These are phyloP conservation scores for Petrosia ficiformis DNA, from an alignment of 37 sponge, comb jelly and placozoan genomes.

Conservation along the genomic window DNA sequence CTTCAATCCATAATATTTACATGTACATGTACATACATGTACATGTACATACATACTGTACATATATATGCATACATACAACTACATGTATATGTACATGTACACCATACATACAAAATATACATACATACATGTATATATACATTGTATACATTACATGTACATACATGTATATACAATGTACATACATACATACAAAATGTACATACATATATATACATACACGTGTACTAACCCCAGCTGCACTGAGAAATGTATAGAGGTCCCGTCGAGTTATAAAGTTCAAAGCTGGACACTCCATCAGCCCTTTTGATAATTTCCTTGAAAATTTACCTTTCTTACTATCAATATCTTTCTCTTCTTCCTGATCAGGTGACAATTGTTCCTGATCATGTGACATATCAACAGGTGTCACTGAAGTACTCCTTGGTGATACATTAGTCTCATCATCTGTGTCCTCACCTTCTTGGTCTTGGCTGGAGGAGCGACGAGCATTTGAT, in stretches of 20 bases:
- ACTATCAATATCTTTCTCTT: background rate
- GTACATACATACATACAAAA: no score
- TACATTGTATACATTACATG: no score
- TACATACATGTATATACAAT: no score
- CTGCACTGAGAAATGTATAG: conserved; percentile 62
- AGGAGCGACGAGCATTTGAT: background rate
- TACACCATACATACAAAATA: no score
- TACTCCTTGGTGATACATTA: conserved; percentile 7
- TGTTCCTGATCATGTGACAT: background rate
- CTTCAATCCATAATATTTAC: no score
- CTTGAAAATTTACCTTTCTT: background rate
- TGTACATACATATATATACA: no score
- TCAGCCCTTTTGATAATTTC: conserved; percentile 6
- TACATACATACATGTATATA: no score
- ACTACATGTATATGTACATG: no score
- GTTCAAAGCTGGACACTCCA: conserved; percentile 51
- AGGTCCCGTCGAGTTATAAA: conserved; percentile 78
- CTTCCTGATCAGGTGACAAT: conserved; percentile 10
- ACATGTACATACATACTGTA: no score
- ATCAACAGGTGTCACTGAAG: background rate
- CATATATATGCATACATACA: no score
- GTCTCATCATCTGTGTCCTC: conserved; percentile 43
- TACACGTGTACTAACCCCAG: conserved; percentile 40
- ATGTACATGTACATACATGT: no score
- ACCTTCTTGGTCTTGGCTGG: background rate